Percentiles rank a stretch among this genome's conserved stretches.
Evolutionary conservation across 2,888 invertebrate species (phyloP).

Genomic region (Caenorhabditis parvicauda): DNA sequence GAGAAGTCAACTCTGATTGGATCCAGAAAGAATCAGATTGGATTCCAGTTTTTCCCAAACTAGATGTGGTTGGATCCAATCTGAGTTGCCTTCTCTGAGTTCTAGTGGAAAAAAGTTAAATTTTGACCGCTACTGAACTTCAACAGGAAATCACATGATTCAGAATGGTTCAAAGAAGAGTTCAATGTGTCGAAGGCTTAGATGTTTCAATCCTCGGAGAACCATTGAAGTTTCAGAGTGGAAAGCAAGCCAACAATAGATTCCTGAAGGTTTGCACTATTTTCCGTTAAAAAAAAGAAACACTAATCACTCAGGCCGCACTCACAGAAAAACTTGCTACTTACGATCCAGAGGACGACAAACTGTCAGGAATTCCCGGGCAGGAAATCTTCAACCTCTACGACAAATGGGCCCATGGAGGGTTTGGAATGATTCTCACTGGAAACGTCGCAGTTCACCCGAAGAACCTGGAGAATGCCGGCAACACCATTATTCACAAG

Average conservation of each 20-base stretch:
- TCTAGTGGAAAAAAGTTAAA: too few species aligned
- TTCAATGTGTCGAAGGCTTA: not conserved
- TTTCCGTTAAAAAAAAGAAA: not conserved
- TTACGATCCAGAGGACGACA: constrained; percentile 21
- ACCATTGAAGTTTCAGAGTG: constrained; percentile 24
- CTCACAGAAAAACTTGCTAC: constrained; percentile 29
- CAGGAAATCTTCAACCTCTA: constrained; percentile 31
- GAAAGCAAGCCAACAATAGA: constrained; percentile 32
- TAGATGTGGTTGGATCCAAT: too few species aligned
- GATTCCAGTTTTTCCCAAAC: too few species aligned
- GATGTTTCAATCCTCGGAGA: constrained; percentile 30
- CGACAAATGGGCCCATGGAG: constrained; percentile 44
- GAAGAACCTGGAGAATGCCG: constrained; percentile 31
- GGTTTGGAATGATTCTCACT: constrained; percentile 45
- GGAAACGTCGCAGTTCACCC: constrained; percentile 43
- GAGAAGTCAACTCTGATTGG: too few species aligned
- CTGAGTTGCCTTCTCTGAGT: too few species aligned
- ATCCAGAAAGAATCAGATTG: too few species aligned
- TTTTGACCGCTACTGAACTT: too few species aligned
- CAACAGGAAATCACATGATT: not conserved
- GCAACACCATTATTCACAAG: constrained; percentile 43
- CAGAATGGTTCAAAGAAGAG: constrained; percentile 13
- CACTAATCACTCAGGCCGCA: constrained; percentile 17
- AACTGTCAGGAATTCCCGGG: constrained; percentile 33
- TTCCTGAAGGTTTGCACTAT: constrained; percentile 31